Percentiles rank a stretch among this genome's conserved stretches.
phyloP scores from a whole-genome alignment of 2,888 invertebrate species.

The Pediacus dermestoides region DNA sequence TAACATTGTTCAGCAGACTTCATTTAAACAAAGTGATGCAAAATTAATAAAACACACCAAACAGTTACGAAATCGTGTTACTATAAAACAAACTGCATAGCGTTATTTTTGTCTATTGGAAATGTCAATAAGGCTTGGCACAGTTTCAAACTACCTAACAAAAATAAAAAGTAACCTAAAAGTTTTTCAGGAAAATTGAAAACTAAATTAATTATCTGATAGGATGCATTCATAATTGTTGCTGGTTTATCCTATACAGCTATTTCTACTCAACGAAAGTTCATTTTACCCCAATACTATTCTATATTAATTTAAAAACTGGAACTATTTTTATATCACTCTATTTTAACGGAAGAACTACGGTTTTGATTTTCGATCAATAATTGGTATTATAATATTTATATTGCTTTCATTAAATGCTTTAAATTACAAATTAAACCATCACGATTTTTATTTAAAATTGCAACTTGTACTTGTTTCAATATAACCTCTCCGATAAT shows the following conservation, averaged over 20 bases:
- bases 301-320: slow-evolving; percentile 13
- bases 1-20: no score
- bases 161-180: slow-evolving; percentile 22
- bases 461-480: slow-evolving; percentile 10
- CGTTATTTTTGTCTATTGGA: slow-evolving; percentile 2
- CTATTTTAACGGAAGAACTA: slow-evolving; percentile 29
- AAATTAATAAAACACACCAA: no score
- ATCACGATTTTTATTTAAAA: slow-evolving; percentile 9
- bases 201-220: not conserved
- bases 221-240: not conserved
- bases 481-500: slow-evolving; percentile 16
- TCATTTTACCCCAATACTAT: slow-evolving; percentile 3
- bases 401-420: slow-evolving; percentile 5
- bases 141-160: slow-evolving; percentile 9
- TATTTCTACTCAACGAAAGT: no score
- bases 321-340: slow-evolving; percentile 25
- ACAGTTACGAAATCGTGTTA: no score
- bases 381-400: slow-evolving; percentile 11
- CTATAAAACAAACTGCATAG: no score
- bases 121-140: slow-evolving; percentile 7
- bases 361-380: slow-evolving; percentile 6
- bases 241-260: no score
- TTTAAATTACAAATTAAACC: slow-evolving; percentile 10
- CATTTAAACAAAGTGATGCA: no score
- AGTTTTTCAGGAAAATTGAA: slow-evolving; percentile 6